Evolutionary conservation across 2,888 invertebrate genomes (phyloP), one percentile per base, ranked within the genome.

Genomic region (Eupithecia subumbrata): DNA sequence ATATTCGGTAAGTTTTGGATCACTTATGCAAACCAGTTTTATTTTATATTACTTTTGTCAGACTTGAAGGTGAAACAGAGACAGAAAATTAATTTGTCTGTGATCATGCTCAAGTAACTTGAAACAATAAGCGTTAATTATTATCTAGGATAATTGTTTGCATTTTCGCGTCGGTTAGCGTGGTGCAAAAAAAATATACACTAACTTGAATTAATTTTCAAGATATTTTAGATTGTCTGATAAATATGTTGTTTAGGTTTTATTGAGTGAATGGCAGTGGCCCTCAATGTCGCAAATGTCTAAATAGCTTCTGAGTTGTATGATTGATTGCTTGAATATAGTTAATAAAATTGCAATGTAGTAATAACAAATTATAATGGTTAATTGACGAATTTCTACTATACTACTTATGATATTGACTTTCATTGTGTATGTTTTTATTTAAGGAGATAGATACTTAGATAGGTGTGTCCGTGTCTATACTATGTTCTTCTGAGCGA

Each of bases 1-100:
- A 22, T 89, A 75, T 93, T 93, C 78, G 93, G 94, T 94, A 84
- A 92, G 93, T 85, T 71, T 22, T 69, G 18, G 18, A 18, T 14
- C 14, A 22, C 25, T 12, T 40, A 12, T 12, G 11, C 22, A 37
- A 40, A 34, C 37, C 37, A 14, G 37, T 25, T 56, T 56, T 25
- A 70, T 25, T 56, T 56, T 25, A 70, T 37, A 70, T 37, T 56
- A 56, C 34, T 67, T 40, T 40, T 67, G 12, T n/a, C n/a, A n/a
- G n/a, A 5, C 40, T 67, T 67, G 66, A 37, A 37, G 34, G 64
- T 64, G 37, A 66, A 37, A 30, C 18, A 66, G 18, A 34, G 30
- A 37, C 34, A n/a, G 67, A 22, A 22, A 16, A 37, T 43, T 40
- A n/a, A 43, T 43, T 43, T 40, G 22, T 43, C 22, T 37, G 14